Evolutionary conservation across 1,140 invertebrate genomes (phyloP).

Genomic region (Drosophila elegans): DNA sequence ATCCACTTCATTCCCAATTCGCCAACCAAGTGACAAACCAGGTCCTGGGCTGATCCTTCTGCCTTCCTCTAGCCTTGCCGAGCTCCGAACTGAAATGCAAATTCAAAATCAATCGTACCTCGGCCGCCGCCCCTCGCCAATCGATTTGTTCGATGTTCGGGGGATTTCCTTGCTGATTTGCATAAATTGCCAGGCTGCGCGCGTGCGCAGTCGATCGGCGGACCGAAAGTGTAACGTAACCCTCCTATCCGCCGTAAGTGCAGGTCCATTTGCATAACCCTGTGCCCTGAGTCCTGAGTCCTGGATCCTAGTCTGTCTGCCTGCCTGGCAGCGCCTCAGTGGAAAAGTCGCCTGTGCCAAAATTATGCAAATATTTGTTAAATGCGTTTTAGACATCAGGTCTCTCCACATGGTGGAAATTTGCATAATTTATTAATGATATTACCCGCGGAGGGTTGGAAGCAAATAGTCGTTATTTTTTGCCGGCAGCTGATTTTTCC

Average conservation of each 20-base stretch:
- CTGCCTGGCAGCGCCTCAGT: constrained; percentile 14
- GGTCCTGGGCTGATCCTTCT: constrained; percentile 14
- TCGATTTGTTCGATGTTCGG: constrained; percentile 61
- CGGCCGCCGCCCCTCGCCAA: constrained; percentile 35
- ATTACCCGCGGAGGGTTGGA: constrained; percentile 37
- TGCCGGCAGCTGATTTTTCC: constrained; percentile 59
- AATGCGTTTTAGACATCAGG: constrained; percentile 74
- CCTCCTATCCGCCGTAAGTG: constrained; percentile 41
- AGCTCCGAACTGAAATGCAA: constrained; percentile 9
- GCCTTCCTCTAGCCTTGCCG: not conserved
- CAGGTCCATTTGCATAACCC: constrained; percentile 84
- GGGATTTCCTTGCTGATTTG: constrained; percentile 59
- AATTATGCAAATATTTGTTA: constrained; percentile 82
- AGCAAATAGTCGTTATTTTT: constrained; percentile 64
- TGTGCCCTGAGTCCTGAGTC: constrained; percentile 10
- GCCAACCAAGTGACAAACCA: constrained; percentile 62
- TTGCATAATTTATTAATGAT: constrained; percentile 70
- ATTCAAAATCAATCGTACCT: constrained; percentile 57
- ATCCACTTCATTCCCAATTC: constrained; percentile 71
- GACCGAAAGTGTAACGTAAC: constrained; percentile 23
- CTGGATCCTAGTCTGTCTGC: not conserved
- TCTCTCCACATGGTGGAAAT: constrained; percentile 56
- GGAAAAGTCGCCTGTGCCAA: constrained; percentile 74
- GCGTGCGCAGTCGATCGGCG: constrained; percentile 57
- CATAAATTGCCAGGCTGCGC: constrained; percentile 69